Base-by-base conservation (phyloP, 2,797 vertebrate genomes). In the Serranus cabrilla region DNA sequence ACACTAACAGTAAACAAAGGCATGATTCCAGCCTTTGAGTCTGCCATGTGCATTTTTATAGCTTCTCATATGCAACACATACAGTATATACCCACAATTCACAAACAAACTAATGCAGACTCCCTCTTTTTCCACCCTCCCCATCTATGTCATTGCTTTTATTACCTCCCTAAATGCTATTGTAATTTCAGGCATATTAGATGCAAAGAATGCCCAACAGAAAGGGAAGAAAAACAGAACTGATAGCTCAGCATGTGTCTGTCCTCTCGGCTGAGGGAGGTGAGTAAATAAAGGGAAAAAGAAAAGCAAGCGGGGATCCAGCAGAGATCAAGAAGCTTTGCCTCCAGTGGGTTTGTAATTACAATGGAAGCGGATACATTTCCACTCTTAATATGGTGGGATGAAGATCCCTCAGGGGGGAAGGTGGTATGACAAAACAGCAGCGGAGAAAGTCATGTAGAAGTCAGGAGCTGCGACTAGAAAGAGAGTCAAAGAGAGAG, bases 311-410 rank as follows among this genome's bases (percentile, higher is more conserved):
- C 68, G 46, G 78, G 84, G 81, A 91, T 88, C 92, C 92, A 87
- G 86, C 86, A 62, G 88, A 90, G 91, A 92, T 93, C 89, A 93
- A 92, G 90, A 89, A 87, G 87, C 85, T 90, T 88, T 51, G 92
- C 91, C 90, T 92, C 90, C 91, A 91, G 91, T 89, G 85, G 71
- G 76, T 89, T 91, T 90, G 88, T 93, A 93, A 93, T 94, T 92
- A 92, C 88, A 88, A 91, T 87, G 82, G 89, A 87, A 91, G 89
- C 87, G 60, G 87, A 94, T 93, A 90, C 83, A 85, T 93, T 92
- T 92, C 87, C 80, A 86, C 81, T 90, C 83, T 89, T 91, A 93
- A 93, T 92, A 93, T 89, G 83, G 78, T 65, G 74, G 79, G 88
- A 84, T 88, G 86, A 82, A 82, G 80, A 77, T 87, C 81, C 86